Base-by-base conservation (phyloP, 2,888 invertebrate genomes). In the Drosophila fungiperda region DNA sequence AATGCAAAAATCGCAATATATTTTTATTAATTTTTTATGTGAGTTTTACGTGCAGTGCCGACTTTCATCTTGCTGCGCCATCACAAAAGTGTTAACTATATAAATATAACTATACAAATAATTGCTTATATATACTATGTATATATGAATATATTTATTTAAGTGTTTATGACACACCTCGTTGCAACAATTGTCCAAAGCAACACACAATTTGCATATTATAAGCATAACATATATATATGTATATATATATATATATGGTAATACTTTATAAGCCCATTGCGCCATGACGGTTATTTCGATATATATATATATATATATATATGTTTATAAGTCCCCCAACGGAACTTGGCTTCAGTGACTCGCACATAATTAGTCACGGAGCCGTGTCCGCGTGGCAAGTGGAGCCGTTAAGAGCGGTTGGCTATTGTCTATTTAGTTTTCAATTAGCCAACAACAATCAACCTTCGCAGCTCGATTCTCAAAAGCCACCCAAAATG, bases 301-400 rank as follows among this genome's bases (percentile, higher is more conserved):
- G 57, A 70, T 76, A 73, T 58, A 23, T 53, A 49, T 45, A 49
- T 40, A 42, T 40, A 36, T 42, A 29, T 20, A 54, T 49, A 57
- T 48, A 45, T 45, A 48, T 59, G 23, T 38, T 38, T 65, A 29
- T 61, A 52, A 49, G n/a, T 59, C 57, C 75, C 68, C 52, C 70
- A 80, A 78, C 78, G 82, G 83, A 82, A 72, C 75, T 82, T 64
- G 70, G 82, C 82, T 80, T 83, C 80, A 73, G 78, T 78, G 78
- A 72, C 62, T 82, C 76, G 77, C 69, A 61, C 79, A 82, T 76
- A 79, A 82, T 78, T 72, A 72, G 76, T 79, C 73, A 79, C 60
- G 73, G 57, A 76, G 67, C 73, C 63, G 72, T 76, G 59, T 73
- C 77, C 72, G 60, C 55, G 17, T 38, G 32, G 50, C 63, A 55